Conservation (phyloP, 2,888 invertebrate species). For the Spialia ferax region DNA sequence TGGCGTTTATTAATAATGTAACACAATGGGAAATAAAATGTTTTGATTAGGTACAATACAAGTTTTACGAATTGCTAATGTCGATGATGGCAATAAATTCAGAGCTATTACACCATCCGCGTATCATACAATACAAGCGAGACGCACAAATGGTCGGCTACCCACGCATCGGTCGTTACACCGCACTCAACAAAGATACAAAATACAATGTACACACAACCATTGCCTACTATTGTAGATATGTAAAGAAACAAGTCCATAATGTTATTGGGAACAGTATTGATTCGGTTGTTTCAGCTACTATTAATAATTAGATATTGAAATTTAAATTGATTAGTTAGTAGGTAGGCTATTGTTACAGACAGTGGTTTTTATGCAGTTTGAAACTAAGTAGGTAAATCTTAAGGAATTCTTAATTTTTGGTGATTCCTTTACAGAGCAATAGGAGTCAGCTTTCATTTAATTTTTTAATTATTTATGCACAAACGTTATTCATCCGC, state of each 20-base stretch:
- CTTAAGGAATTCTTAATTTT: no score
- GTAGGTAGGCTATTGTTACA: no score
- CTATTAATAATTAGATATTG: no score
- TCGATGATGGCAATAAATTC: slow-evolving; percentile 33
- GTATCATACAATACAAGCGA: slow-evolving; percentile 33
- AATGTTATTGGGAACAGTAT: neutral
- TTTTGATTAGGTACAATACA: slow-evolving; percentile 34
- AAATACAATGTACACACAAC: slow-evolving; percentile 5
- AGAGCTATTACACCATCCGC: slow-evolving; percentile 40
- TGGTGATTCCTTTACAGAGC: no score
- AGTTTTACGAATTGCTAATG: slow-evolving; percentile 38
- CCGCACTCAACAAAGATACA: slow-evolving; percentile 29
- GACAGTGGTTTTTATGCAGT: no score
- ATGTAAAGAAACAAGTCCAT: neutral
- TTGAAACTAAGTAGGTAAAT: no score
- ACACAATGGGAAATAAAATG: slow-evolving; percentile 12
- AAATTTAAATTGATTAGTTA: neutral
- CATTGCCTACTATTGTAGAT: neutral
- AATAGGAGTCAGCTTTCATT: no score
- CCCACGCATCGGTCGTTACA: slow-evolving; percentile 42
- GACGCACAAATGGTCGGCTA: slow-evolving; percentile 34
- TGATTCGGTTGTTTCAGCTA: neutral
- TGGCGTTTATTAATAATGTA: neutral
- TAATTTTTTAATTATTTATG: no score
- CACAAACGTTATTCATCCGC: neutral